Conservation (phyloP, 1,140 invertebrate genomes). For the Gonatopus flavifemur region DNA sequence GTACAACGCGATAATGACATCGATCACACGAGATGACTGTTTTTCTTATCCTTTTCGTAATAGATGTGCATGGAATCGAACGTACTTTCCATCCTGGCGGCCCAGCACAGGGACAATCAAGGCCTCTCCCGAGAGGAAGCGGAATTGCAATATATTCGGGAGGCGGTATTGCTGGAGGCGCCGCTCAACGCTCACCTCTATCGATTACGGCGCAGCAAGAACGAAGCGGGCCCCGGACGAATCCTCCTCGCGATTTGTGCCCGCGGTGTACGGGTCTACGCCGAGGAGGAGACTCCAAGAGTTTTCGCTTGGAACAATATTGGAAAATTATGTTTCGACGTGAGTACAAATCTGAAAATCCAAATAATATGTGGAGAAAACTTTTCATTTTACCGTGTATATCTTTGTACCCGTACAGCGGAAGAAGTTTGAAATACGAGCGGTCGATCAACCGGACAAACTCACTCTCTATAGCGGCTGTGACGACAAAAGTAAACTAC, state of each 20-base stretch:
- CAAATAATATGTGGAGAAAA: neutral
- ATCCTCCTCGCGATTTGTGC: slow-evolving; percentile 83
- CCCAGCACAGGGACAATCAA: slow-evolving; percentile 72
- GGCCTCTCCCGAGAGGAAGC: slow-evolving; percentile 76
- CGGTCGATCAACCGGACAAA: slow-evolving; percentile 76
- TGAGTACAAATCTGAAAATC: slow-evolving; percentile 49
- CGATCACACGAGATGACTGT: neutral
- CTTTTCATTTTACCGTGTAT: neutral
- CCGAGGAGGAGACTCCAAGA: slow-evolving; percentile 66
- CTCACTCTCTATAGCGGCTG: slow-evolving; percentile 86
- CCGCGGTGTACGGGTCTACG: slow-evolving; percentile 81
- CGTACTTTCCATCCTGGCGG: slow-evolving; percentile 63
- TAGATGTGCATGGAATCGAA: slow-evolving; percentile 61
- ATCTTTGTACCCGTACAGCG: slow-evolving; percentile 58
- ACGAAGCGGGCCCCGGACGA: slow-evolving; percentile 70
- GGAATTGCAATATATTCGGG: slow-evolving; percentile 82
- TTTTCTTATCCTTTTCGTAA: no score
- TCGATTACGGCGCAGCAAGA: slow-evolving; percentile 80
- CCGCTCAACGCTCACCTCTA: slow-evolving; percentile 93
- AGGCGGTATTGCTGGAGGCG: slow-evolving; percentile 81
- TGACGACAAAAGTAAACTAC: slow-evolving; percentile 89
- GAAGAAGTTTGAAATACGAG: slow-evolving; percentile 94
- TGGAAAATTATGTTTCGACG: slow-evolving; percentile 89
- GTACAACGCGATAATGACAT: neutral
- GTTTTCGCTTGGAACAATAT: slow-evolving; percentile 92